Evolutionary conservation across 2,797 vertebrate species (phyloP).

Genomic region (Melanotaenia boesemani): DNA sequence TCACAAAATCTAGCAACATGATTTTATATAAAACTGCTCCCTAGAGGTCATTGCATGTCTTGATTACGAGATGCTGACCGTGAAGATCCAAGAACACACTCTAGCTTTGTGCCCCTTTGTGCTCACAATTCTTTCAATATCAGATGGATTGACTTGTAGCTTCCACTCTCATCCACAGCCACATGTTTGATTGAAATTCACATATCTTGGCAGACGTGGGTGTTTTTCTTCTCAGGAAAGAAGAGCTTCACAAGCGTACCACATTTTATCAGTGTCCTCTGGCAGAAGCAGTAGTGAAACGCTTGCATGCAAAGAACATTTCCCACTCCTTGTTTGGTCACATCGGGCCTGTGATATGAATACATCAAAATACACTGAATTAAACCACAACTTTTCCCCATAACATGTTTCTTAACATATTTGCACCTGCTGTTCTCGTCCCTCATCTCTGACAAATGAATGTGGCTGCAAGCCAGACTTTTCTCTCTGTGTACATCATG

Average conservation of each 20-base stretch:
- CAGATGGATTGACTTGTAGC: slow-evolving; percentile 54
- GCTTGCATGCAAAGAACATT: slow-evolving; percentile 46
- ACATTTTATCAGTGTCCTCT: slow-evolving; percentile 58
- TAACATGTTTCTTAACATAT: neutral
- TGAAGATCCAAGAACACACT: slow-evolving; percentile 44
- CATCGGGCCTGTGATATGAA: slow-evolving; percentile 43
- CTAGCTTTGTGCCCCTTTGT: slow-evolving; percentile 37
- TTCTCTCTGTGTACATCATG: slow-evolving; percentile 7
- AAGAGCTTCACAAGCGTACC: slow-evolving; percentile 40
- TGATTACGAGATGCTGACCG: slow-evolving; percentile 34
- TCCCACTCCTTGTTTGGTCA: slow-evolving; percentile 77
- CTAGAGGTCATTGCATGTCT: slow-evolving; percentile 32
- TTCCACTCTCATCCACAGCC: slow-evolving; percentile 50
- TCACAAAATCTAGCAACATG: slow-evolving; percentile 1
- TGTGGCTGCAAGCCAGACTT: slow-evolving; percentile 32
- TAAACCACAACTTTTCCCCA: slow-evolving; percentile 58
- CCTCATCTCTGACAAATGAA: slow-evolving; percentile 43
- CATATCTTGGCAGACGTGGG: slow-evolving; percentile 38
- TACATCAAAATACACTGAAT: slow-evolving; percentile 48
- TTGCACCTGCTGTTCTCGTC: slow-evolving; percentile 37
- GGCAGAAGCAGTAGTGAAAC: slow-evolving; percentile 45
- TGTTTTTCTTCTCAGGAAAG: slow-evolving; percentile 62
- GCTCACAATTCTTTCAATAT: slow-evolving; percentile 57
- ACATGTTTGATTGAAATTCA: slow-evolving; percentile 59
- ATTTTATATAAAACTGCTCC: slow-evolving; percentile 52